These are phyloP conservation scores for Zaprionus tsacasi DNA, from an alignment of 1,140 invertebrate species.

Conservation along the genomic window DNA sequence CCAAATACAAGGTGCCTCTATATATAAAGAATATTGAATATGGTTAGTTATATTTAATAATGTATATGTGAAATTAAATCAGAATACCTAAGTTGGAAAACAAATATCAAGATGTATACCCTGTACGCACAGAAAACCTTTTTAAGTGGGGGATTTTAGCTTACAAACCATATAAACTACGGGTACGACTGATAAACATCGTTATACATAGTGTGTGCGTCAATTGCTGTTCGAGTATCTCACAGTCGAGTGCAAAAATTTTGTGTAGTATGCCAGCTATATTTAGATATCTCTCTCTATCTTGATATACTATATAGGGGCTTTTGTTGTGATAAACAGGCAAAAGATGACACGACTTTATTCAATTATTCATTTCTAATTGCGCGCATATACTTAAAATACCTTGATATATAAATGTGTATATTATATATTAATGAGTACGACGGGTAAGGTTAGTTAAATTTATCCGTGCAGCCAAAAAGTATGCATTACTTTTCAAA, in stretches of 20 bases:
- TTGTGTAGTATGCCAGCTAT: background rate
- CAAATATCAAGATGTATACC: background rate
- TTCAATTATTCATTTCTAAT: background rate
- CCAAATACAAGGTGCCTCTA: background rate
- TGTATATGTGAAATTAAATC: background rate
- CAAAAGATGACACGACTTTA: conserved; percentile 1
- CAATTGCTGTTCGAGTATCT: background rate
- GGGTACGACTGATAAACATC: background rate
- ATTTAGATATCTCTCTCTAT: background rate
- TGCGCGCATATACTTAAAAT: background rate
- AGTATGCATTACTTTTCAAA: background rate
- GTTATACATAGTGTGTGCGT: background rate
- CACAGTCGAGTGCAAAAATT: background rate
- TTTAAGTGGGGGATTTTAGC: background rate
- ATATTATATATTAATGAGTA: background rate
- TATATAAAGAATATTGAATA: background rate
- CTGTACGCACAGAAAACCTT: background rate
- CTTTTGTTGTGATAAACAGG: background rate
- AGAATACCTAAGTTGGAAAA: background rate
- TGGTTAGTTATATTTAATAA: background rate
- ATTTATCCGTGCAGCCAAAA: background rate
- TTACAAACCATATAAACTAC: background rate
- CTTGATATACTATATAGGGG: background rate
- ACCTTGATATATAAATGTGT: background rate
- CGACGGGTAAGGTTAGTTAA: background rate